Evolutionary conservation across 2,113 vertebrate species (phyloP).

Genomic region (Crotalus tigris): DNA sequence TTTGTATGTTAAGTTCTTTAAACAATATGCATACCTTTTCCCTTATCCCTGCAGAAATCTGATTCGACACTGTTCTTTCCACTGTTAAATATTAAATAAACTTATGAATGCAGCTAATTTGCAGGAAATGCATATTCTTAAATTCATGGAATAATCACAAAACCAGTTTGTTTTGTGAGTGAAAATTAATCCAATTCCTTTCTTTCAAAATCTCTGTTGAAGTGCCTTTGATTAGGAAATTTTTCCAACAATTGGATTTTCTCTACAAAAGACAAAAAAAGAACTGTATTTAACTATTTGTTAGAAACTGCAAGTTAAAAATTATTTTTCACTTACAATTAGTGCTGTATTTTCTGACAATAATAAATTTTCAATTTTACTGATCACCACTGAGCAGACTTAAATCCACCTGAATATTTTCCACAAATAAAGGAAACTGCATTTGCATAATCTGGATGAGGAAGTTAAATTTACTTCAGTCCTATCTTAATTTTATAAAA

Average conservation of each 20-base stretch:
- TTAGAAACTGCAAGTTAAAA: slow-evolving; percentile 4
- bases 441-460: background rate
- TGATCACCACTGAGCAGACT: background rate
- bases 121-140: slow-evolving; percentile 62
- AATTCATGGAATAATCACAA: slow-evolving; percentile 64
- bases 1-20: slow-evolving; percentile 54
- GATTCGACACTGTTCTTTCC: slow-evolving; percentile 56
- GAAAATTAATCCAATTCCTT: slow-evolving; percentile 66
- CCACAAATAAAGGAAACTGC: background rate
- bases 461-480: background rate
- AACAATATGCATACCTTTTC: slow-evolving; percentile 55
- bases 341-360: background rate
- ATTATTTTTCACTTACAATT: background rate
- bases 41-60: slow-evolving; percentile 1
- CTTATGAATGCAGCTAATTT: slow-evolving; percentile 61
- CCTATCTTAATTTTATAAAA: background rate
- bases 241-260: slow-evolving; percentile 94
- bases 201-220: slow-evolving; percentile 57
- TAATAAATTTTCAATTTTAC: background rate
- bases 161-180: slow-evolving; percentile 35
- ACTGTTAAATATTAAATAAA: slow-evolving; percentile 80
- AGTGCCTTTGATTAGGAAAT: slow-evolving; percentile 71
- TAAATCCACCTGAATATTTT: background rate
- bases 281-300: slow-evolving; percentile 9
- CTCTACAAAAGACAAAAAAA: slow-evolving; percentile 69